Percentiles rank a stretch among this genome's conserved stretches.
phyloP scores from a whole-genome alignment of 2,113 vertebrate genomes.

The Stictonetta naevosa region DNA sequence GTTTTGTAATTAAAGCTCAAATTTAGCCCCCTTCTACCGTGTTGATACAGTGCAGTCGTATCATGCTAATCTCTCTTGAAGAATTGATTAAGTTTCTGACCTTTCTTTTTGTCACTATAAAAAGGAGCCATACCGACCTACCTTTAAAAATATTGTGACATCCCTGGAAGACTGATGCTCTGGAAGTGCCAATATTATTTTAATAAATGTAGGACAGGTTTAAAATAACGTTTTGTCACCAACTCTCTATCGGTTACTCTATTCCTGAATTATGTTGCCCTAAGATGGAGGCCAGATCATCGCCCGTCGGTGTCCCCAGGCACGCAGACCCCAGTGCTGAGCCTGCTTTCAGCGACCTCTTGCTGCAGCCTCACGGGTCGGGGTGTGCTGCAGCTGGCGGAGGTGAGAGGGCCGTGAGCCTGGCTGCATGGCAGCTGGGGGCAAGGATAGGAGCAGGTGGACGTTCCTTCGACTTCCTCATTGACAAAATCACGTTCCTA shows the following conservation, averaged over 20 bases:
- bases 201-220: neutral
- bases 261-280: neutral
- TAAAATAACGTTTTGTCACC: neutral
- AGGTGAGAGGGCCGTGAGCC: neutral
- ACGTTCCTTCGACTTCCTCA: neutral
- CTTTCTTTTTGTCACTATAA: neutral
- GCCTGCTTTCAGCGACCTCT: neutral
- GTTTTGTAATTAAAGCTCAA: neutral
- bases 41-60: neutral
- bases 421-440: too few relatives aligned
- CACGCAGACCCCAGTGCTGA: rapidly evolving
- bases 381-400: neutral
- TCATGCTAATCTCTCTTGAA: neutral
- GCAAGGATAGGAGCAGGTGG: neutral
- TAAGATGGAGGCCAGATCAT: neutral
- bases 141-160: neutral
- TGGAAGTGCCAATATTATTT: neutral
- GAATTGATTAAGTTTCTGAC: neutral
- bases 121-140: neutral
- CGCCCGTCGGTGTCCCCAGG: neutral
- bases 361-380: too few relatives aligned
- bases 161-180: neutral
- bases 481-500: neutral
- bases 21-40: neutral
- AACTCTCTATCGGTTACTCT: rapidly evolving